Conservation (phyloP, 2,797 vertebrate species). For the Manis javanica region DNA sequence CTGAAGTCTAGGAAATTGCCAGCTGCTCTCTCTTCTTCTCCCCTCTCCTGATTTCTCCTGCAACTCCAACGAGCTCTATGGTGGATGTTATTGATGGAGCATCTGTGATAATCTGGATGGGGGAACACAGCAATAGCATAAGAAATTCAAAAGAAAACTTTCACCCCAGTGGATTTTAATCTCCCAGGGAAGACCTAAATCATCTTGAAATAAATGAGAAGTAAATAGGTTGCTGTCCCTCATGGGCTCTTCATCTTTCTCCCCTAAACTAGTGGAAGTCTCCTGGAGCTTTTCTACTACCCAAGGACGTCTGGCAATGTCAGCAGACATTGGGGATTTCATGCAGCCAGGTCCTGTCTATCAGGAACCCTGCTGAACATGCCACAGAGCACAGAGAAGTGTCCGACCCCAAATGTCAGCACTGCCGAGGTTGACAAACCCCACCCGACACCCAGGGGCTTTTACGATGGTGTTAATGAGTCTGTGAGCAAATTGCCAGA, state of each 20-base stretch:
- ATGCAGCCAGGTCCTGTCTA: not conserved
- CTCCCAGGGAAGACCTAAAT: not conserved
- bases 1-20: not conserved
- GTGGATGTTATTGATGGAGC: not conserved
- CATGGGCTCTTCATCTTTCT: not conserved
- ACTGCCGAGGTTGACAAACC: not conserved
- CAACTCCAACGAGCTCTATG: not conserved
- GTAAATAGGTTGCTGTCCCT: not conserved
- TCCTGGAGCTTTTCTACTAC: fast-evolving
- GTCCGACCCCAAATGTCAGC: not conserved
- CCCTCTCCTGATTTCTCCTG: not conserved
- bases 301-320: not conserved
- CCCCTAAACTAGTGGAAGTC: not conserved
- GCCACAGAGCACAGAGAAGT: fast-evolving
- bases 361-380: fast-evolving
- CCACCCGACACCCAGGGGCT: not conserved
- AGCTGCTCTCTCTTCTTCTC: not conserved
- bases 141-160: not conserved
- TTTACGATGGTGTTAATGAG: not conserved
- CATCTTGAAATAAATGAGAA: not conserved
- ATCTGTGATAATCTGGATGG: not conserved
- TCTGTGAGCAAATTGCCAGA: not conserved
- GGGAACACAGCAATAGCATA: too few species aligned
- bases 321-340: not conserved
- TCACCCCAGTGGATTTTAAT: not conserved